Conservation (phyloP, 1,140 invertebrate genomes). For the Bombus turneri region DNA sequence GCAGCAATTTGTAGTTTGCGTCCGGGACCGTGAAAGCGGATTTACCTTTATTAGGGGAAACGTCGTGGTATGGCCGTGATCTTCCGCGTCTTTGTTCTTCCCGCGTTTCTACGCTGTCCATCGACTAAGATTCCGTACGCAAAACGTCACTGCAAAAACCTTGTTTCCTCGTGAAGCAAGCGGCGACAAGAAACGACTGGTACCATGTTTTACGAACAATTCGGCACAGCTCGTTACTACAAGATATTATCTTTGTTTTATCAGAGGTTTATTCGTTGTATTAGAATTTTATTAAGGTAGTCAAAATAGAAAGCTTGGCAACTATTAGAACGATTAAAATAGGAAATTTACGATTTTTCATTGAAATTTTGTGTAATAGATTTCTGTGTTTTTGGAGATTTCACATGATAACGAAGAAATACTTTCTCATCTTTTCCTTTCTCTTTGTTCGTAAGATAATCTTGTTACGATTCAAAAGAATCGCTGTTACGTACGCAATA, state of each 20-base stretch:
- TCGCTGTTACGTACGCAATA: neutral
- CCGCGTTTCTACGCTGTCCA: neutral
- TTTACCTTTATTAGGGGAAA: slow-evolving; percentile 9
- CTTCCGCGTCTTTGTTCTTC: neutral
- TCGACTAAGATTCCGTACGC: neutral
- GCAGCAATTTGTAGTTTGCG: slow-evolving; percentile 17
- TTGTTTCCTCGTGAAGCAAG: neutral
- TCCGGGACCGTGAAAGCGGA: slow-evolving; percentile 7
- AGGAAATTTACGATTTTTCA: no score
- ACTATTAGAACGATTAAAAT: no score
- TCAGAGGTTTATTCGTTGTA: no score
- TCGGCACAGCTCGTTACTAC: neutral
- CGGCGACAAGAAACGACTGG: neutral
- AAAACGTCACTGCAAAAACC: neutral
- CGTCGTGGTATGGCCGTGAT: neutral
- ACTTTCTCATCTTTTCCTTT: no score
- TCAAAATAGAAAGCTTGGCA: no score
- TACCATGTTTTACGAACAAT: no score
- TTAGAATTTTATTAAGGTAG: no score
- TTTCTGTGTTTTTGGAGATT: no score
- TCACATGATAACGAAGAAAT: no score
- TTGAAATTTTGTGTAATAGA: no score
- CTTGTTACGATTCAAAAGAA: neutral
- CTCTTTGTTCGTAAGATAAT: no score
- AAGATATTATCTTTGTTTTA: no score